These are phyloP conservation scores for Puffinus mauretanicus DNA, from an alignment of 2,113 vertebrate species.

Conservation along the genomic window DNA sequence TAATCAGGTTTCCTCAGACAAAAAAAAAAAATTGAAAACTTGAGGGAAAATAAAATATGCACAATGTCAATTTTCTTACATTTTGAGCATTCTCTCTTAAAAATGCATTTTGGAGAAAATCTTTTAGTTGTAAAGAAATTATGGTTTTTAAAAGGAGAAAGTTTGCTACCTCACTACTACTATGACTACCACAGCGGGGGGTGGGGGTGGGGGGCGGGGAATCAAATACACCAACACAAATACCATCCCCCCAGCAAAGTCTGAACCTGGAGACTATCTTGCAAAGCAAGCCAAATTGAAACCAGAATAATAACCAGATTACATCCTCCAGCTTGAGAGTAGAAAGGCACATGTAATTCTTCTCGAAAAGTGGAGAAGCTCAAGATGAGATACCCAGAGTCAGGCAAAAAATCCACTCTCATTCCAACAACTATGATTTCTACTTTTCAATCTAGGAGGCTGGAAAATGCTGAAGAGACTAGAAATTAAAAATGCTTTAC, in stretches of 20 bases:
- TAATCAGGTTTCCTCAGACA: not conserved
- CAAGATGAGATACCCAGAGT: not conserved
- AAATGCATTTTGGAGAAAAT: not conserved
- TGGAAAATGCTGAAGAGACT: not conserved
- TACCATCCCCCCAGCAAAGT: rapidly evolving
- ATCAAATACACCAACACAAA: not conserved
- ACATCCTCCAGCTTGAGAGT: not conserved
- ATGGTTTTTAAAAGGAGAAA: not conserved
- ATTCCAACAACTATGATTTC: not conserved
- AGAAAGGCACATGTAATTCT: not conserved
- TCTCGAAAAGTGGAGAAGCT: not conserved
- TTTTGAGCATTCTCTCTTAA: not conserved
- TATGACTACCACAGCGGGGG: rapidly evolving
- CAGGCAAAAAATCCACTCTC: not conserved
- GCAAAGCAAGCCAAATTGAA: not conserved
- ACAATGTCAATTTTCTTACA: not conserved
- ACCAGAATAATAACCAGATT: not conserved
- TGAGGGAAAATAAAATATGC: not conserved
- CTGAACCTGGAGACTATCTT: not conserved
- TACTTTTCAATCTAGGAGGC: not conserved
- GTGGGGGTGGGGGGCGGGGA: too few relatives aligned
- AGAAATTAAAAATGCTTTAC: not conserved
- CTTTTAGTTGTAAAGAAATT: not conserved
- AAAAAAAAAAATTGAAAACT: not conserved
- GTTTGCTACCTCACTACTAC: not conserved